Conservation (phyloP, 2,888 invertebrate genomes). For the Stenurella melanura region DNA sequence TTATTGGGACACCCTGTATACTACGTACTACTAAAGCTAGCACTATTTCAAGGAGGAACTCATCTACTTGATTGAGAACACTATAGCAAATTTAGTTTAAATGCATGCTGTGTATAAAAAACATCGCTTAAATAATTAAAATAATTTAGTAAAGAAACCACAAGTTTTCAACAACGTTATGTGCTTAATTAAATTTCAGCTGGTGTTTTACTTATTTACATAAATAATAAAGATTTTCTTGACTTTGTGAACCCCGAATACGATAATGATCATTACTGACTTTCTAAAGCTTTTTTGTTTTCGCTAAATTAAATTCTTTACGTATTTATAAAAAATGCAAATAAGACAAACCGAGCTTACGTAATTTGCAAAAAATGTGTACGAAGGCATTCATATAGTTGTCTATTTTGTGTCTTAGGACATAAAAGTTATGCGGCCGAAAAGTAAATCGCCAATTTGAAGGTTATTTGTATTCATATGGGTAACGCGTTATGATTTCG, state of each 20-base stretch:
- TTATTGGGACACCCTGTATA: no score
- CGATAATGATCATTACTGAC: slow-evolving; percentile 26
- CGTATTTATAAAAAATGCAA: slow-evolving; percentile 9
- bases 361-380: slow-evolving; percentile 29
- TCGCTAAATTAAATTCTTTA: slow-evolving; percentile 23
- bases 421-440: slow-evolving; percentile 41
- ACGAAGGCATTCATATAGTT: background rate
- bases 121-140: slow-evolving; percentile 1
- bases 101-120: slow-evolving; percentile 11
- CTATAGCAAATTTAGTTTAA: background rate
- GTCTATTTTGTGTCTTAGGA: slow-evolving; percentile 41
- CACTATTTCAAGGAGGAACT: no score
- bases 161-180: slow-evolving; percentile 22
- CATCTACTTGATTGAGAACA: no score
- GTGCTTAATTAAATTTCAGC: slow-evolving; percentile 31
- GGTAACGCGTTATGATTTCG: slow-evolving; percentile 48
- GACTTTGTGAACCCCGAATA: slow-evolving; percentile 23
- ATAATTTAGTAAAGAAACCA: slow-evolving; percentile 27
- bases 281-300: slow-evolving; percentile 9
- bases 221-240: slow-evolving; percentile 34
- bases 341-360: slow-evolving; percentile 9
- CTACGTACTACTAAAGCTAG: no score
- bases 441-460: slow-evolving; percentile 46
- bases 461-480: slow-evolving; percentile 51
- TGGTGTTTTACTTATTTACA: slow-evolving; percentile 25